phyloP scores from a whole-genome alignment of 2,888 invertebrate genomes.

The Cantharis lateralis region DNA sequence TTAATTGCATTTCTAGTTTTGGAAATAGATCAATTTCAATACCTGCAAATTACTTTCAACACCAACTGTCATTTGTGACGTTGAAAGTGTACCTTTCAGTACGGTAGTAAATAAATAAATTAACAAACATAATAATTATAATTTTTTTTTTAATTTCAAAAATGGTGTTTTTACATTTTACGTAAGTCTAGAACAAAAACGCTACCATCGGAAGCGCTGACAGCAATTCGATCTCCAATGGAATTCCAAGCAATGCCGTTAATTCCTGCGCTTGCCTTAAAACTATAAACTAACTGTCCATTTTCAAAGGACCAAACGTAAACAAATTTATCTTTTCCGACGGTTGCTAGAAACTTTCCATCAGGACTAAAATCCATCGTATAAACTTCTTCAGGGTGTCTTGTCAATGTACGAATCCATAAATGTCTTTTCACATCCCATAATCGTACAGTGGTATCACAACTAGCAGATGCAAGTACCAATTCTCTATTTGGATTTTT shows the following conservation, averaged over 20 bases:
- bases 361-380: slow-evolving; percentile 98
- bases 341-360: slow-evolving; percentile 95
- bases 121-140: too few species aligned
- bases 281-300: slow-evolving; percentile 94
- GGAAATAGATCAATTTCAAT: too few species aligned
- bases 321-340: slow-evolving; percentile 98
- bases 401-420: slow-evolving; percentile 93
- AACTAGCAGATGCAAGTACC: slow-evolving; percentile 96
- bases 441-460: slow-evolving; percentile 95
- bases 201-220: slow-evolving; percentile 97
- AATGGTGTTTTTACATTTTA: slow-evolving; percentile 62
- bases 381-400: slow-evolving; percentile 97
- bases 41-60: too few species aligned
- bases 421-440: slow-evolving; percentile 82
- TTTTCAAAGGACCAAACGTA: slow-evolving; percentile 98
- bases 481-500: slow-evolving; percentile 96
- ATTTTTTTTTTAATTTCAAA: too few species aligned
- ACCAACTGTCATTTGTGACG: too few species aligned
- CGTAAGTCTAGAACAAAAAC: slow-evolving; percentile 91
- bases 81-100: too few species aligned
- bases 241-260: slow-evolving; percentile 99
- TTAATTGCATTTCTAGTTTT: too few species aligned
- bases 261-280: slow-evolving; percentile 97
- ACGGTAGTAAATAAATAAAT: too few species aligned
- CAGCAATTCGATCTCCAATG: slow-evolving; percentile 96